Evolutionary conservation across 2,888 invertebrate species (phyloP), one percentile per base, ranked within the genome.

Genomic region (Willowsia nigromaculata): DNA sequence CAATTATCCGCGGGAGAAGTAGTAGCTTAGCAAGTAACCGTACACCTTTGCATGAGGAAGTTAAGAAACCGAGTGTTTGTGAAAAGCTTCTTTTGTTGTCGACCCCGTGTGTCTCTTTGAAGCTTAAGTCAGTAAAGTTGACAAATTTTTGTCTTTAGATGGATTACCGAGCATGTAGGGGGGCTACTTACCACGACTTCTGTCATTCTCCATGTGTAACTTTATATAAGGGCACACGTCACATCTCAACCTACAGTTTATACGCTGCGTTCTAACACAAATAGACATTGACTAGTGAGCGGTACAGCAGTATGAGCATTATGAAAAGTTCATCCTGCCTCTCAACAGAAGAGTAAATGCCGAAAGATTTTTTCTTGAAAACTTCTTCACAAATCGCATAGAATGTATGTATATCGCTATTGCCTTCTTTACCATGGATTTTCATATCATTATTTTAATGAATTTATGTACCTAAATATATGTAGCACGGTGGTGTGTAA

Each of bases 101-200:
- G 86, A 71, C 71, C 83, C 86, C 88, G 82, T 80, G 68, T 88
- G 90, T 90, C 89, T 89, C 22, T 65, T 65, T 86, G 76, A 68
- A 84, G 88, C 89, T 89, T 90, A 85, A 91, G 68, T 43, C 43
- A 43, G 47, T 88, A 85, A 88, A 90, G 90, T 91, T 91, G 91
- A 91, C 91, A 91, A 91, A 91, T 91, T 91, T 71, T 90, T 91
- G 91, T 91, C 83, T 87, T 88, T 88, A 56, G 85, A 62, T 78
- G 85, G 85, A 85, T 85, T 78, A 76, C 85, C 47, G 71, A 43
- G 33, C 22, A 43, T 71, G 78, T 53, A 56, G 56, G 53, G 33
- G 47, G 71, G 71, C 71, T 37, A 68, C 68, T 59, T 59, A 27
- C 25, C 59, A 27, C 59, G 3, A 59, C 59, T 65, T 13, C 30